Percentiles rank a stretch among this genome's conserved stretches.
phyloP scores from a whole-genome alignment of 1,140 invertebrate genomes.

The Leptopilina boulardi region DNA sequence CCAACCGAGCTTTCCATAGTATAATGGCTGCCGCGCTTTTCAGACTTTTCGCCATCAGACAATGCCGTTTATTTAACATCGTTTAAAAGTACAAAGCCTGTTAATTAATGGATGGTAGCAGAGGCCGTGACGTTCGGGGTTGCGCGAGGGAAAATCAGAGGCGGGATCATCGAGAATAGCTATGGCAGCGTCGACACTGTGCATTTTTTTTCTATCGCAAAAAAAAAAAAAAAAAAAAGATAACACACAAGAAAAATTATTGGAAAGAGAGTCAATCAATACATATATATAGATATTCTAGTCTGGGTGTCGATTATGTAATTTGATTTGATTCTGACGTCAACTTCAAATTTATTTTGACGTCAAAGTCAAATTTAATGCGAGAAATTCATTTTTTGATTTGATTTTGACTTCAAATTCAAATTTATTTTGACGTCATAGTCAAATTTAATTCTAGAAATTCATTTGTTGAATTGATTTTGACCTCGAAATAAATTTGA shows the following conservation, averaged over 20 bases:
- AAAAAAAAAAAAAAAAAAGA: conserved; percentile 7
- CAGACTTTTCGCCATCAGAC: conserved; percentile 71
- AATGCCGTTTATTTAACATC: conserved; percentile 77
- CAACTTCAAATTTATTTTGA: no score
- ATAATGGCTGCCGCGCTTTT: conserved; percentile 73
- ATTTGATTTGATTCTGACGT: no score
- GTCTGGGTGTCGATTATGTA: no score
- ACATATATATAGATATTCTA: no score
- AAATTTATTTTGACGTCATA: no score
- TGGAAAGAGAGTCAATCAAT: conserved; percentile 24
- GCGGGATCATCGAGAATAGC: conserved; percentile 48
- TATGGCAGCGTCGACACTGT: conserved; percentile 32
- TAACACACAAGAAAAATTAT: not conserved
- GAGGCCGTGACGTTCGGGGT: conserved; percentile 47
- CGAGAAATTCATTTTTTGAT: no score
- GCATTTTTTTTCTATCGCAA: conserved; percentile 23
- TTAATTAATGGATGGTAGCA: conserved; percentile 72
- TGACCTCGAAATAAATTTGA: no score
- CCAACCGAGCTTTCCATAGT: conserved; percentile 65
- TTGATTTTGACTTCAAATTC: no score
- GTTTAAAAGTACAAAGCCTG: conserved; percentile 77
- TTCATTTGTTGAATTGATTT: no score
- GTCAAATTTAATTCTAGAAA: no score
- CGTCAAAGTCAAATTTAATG: no score
- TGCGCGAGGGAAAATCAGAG: conserved; percentile 40